phyloP scores from a whole-genome alignment of 2,797 vertebrate species.

The Poecile montanus region DNA sequence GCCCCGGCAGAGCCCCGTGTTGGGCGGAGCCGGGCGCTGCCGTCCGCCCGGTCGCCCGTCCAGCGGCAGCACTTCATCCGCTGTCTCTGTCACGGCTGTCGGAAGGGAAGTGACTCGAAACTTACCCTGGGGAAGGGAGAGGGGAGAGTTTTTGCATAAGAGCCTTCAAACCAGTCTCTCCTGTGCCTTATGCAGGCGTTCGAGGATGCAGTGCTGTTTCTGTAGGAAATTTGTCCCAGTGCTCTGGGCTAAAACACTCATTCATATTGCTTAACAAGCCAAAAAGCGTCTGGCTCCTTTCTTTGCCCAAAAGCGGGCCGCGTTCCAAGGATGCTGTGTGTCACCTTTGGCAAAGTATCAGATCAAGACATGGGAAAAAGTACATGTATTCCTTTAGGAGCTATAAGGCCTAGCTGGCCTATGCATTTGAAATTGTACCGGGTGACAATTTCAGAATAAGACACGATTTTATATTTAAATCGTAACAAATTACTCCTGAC shows the following conservation, averaged over 20 bases:
- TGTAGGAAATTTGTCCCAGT: background rate
- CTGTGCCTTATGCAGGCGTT: background rate
- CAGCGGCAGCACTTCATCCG: accelerated
- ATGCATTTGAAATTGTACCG: background rate
- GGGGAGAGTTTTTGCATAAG: background rate
- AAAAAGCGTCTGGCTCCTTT: background rate
- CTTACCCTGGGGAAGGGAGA: background rate
- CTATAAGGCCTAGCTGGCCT: background rate
- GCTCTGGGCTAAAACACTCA: background rate
- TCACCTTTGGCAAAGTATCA: background rate
- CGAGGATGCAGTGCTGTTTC: background rate
- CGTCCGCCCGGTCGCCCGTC: accelerated
- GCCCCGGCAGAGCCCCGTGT: background rate
- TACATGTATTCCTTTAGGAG: background rate
- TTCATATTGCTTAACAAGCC: background rate
- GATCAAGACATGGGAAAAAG: background rate
- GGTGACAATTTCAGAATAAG: background rate
- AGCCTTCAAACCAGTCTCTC: background rate
- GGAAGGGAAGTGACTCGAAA: background rate
- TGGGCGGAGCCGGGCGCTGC: background rate
- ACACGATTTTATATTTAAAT: background rate
- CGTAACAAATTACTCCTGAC: background rate
- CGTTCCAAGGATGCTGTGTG: background rate
- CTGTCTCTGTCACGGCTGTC: background rate
- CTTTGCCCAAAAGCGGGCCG: background rate